phyloP scores from a whole-genome alignment of 2,113 vertebrate species.

The Heterotis niloticus region DNA sequence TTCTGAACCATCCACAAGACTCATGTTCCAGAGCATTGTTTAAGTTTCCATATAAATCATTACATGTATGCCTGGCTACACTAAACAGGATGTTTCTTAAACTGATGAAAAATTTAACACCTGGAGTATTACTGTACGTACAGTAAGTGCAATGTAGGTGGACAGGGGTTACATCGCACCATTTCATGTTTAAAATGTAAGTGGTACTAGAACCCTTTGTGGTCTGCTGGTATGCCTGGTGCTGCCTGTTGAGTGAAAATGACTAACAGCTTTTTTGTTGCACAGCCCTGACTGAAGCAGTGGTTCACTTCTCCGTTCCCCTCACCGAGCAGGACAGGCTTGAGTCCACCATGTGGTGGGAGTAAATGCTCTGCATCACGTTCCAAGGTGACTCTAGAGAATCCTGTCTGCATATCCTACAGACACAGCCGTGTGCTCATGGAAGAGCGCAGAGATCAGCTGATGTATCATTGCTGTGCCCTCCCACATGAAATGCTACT shows the following conservation, averaged over 20 bases:
- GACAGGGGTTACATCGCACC: neutral
- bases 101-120: neutral
- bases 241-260: neutral
- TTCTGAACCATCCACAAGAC: too few species aligned
- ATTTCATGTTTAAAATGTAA: neutral
- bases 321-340: neutral
- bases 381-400: neutral
- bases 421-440: too few species aligned
- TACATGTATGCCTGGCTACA: neutral
- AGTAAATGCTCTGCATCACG: neutral
- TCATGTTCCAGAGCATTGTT: too few species aligned
- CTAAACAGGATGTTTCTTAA: neutral
- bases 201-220: neutral
- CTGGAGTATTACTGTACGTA: neutral
- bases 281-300: neutral
- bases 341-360: neutral
- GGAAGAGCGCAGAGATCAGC: neutral
- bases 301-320: neutral
- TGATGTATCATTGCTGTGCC: neutral
- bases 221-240: neutral
- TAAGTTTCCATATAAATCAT: neutral
- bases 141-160: neutral
- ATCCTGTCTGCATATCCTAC: neutral
- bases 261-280: slow-evolving; percentile 6
- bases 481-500: too few species aligned